Evolutionary conservation across 92 coral and sea anemone species (phyloP).

Genomic region (Phenganax subtilis): DNA sequence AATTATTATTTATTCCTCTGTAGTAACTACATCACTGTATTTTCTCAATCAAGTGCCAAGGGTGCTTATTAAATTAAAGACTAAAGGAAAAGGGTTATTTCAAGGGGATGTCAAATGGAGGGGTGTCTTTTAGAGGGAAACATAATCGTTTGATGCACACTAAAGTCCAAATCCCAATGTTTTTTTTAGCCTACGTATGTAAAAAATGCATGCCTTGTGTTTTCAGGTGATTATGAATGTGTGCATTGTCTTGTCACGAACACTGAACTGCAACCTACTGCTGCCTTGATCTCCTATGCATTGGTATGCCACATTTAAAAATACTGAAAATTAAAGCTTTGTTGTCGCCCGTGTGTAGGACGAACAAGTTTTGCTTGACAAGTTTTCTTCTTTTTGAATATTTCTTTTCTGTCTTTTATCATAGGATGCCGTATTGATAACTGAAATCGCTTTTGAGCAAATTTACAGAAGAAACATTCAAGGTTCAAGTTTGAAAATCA

Average conservation of each 20-base stretch:
- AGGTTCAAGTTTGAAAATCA: constrained; percentile 12
- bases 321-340: not conserved
- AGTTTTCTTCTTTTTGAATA: not conserved
- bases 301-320: constrained; percentile 51
- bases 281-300: constrained; percentile 78
- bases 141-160: not conserved
- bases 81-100: too few relatives aligned
- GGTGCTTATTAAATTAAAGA: too few relatives aligned
- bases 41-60: too few relatives aligned
- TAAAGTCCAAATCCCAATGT: not conserved
- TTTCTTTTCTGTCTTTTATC: not conserved
- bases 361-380: not conserved
- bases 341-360: not conserved
- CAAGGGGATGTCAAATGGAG: too few relatives aligned
- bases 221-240: constrained; percentile 75
- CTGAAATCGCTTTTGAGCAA: constrained; percentile 18
- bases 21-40: too few relatives aligned
- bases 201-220: not conserved
- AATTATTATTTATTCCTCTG: too few relatives aligned
- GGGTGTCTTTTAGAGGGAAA: too few relatives aligned
- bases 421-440: constrained; percentile 25
- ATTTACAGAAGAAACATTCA: constrained; percentile 5
- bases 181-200: not conserved
- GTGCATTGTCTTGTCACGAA: constrained; percentile 89
- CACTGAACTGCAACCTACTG: constrained; percentile 79